Percentiles rank a stretch among this genome's conserved stretches.
Conservation (phyloP, 2,797 vertebrate genomes). For the Channallabes apus region DNA sequence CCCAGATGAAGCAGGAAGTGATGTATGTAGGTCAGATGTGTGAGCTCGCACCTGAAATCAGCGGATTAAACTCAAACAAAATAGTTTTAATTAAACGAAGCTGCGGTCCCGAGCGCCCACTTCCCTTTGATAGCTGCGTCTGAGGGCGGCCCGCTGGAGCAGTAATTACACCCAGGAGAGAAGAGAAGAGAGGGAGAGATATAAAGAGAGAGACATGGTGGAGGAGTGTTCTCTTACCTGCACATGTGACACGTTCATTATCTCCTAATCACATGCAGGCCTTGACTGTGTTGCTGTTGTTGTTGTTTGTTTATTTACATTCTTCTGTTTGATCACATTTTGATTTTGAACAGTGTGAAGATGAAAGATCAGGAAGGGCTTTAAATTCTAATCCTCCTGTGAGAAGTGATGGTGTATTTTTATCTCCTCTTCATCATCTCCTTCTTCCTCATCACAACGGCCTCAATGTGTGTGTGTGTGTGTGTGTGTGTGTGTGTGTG, state of each 20-base stretch:
- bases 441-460: conserved; percentile 38
- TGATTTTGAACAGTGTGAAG: conserved; percentile 80
- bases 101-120: conserved; percentile 79
- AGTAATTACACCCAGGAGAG: conserved; percentile 75
- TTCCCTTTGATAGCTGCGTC: conserved; percentile 82
- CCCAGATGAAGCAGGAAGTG: conserved; percentile 31
- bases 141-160: conserved; percentile 69
- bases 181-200: conserved; percentile 10
- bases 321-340: conserved; percentile 80
- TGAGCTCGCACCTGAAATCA: conserved; percentile 74
- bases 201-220: background rate
- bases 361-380: conserved; percentile 78
- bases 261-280: conserved; percentile 79
- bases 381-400: conserved; percentile 57
- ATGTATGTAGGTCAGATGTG: conserved; percentile 82
- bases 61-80: conserved; percentile 37
- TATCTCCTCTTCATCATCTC: background rate
- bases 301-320: conserved; percentile 70
- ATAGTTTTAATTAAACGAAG: conserved; percentile 78
- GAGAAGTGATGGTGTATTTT: conserved; percentile 54
- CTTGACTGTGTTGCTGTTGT: conserved; percentile 68
- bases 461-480: conserved; percentile 65
- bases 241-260: conserved; percentile 83
- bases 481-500: background rate
- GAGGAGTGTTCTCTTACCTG: conserved; percentile 72